These are phyloP conservation scores for Microtus ochrogaster DNA, from an alignment of 2,113 vertebrate genomes.

Conservation along the genomic window DNA sequence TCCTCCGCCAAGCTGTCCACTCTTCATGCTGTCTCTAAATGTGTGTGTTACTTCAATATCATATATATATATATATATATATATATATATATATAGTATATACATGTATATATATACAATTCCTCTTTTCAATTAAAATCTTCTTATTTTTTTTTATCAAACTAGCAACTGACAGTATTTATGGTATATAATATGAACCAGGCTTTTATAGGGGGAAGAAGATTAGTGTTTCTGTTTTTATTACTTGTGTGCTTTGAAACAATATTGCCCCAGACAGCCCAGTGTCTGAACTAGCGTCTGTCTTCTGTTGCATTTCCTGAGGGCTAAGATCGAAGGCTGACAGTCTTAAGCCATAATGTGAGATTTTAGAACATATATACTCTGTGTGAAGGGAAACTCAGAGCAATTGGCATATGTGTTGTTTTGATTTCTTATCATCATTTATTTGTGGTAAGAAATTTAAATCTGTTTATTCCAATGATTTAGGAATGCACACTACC, in stretches of 20 bases:
- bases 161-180: background rate
- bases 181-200: no score
- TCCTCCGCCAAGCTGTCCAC: constrained; percentile 56
- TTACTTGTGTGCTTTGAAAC: background rate
- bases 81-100: background rate
- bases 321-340: background rate
- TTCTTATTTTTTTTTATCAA: background rate
- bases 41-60: background rate
- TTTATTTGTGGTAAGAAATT: background rate
- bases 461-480: background rate
- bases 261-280: background rate
- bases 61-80: background rate
- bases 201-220: background rate
- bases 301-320: background rate
- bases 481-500: background rate
- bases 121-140: background rate
- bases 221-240: background rate
- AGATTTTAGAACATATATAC: background rate
- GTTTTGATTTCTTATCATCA: background rate
- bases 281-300: background rate
- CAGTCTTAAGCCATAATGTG: no score
- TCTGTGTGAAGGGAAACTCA: no score
- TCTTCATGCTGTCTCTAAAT: background rate
- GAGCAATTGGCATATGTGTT: background rate
- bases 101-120: background rate